Conservation (phyloP, 2,888 invertebrate genomes). For the Rhamnusium bicolor region DNA sequence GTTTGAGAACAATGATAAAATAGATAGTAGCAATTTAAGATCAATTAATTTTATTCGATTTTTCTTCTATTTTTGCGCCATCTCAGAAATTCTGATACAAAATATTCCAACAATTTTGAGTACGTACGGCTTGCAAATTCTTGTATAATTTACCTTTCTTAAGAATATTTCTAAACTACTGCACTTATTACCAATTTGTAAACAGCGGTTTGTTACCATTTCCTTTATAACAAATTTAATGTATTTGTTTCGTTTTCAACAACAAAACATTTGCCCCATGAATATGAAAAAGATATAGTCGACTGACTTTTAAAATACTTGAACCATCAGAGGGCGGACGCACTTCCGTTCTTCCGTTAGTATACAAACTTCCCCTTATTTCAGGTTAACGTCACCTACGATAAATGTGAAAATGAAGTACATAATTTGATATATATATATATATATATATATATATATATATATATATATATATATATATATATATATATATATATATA, state of each 20-base stretch:
- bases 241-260: constrained; percentile 21
- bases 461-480: too few species aligned
- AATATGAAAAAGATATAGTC: constrained; percentile 35
- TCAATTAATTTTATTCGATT: too few species aligned
- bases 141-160: too few species aligned
- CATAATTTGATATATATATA: too few species aligned
- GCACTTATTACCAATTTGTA: background rate
- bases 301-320: constrained; percentile 36
- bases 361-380: constrained; percentile 30
- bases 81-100: too few species aligned
- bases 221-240: constrained; percentile 4
- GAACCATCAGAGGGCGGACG: constrained; percentile 49
- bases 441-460: too few species aligned
- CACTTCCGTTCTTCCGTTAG: constrained; percentile 48
- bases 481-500: too few species aligned
- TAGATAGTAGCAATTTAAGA: too few species aligned
- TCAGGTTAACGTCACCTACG: background rate
- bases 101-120: too few species aligned
- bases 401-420: background rate
- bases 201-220: constrained; percentile 8
- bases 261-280: constrained; percentile 32
- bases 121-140: too few species aligned
- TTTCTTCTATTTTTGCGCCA: too few species aligned
- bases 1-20: too few species aligned
- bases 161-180: background rate